Percentiles rank a stretch among this genome's conserved stretches.
These are phyloP conservation scores for Pangasianodon gigas DNA, from an alignment of 2,113 vertebrate species.

Conservation along the genomic window DNA sequence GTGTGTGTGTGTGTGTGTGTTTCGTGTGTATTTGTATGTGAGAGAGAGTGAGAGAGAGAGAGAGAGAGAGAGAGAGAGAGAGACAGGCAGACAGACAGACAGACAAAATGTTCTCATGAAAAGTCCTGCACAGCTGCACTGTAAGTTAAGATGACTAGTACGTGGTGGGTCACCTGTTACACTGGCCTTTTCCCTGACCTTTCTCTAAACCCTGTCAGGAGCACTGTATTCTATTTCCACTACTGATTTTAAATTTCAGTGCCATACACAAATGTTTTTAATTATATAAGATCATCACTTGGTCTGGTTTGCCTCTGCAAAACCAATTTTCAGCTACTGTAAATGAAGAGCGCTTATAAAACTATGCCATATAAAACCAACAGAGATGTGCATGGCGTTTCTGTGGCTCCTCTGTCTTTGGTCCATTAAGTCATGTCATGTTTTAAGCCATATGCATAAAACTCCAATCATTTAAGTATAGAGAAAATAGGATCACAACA, in stretches of 20 bases:
- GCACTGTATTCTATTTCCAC: slow-evolving; percentile 18
- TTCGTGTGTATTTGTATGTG: neutral
- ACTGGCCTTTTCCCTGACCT: slow-evolving; percentile 74
- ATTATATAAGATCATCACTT: neutral
- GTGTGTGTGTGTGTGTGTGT: neutral
- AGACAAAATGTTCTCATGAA: slow-evolving; percentile 67
- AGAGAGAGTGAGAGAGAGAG: neutral
- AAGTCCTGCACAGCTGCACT: slow-evolving; percentile 71
- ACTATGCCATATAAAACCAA: slow-evolving; percentile 52
- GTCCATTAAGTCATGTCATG: neutral
- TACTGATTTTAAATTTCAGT: neutral
- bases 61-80: no score
- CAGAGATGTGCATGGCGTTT: neutral
- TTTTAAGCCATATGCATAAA: neutral
- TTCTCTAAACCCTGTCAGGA: slow-evolving; percentile 62
- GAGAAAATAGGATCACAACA: neutral
- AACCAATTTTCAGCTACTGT: neutral
- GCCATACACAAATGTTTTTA: neutral
- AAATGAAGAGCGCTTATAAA: slow-evolving; percentile 2
- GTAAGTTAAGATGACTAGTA: slow-evolving; percentile 72
- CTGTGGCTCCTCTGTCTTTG: slow-evolving; percentile 20
- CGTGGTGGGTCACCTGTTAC: slow-evolving; percentile 68
- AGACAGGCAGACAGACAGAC: neutral
- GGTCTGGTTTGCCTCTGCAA: neutral
- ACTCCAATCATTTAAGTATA: neutral